A percentile compares a stretch with the other conserved stretches of the same genome.
phyloP scores from a whole-genome alignment of 2,888 invertebrate species.

The Fragum sueziense region DNA sequence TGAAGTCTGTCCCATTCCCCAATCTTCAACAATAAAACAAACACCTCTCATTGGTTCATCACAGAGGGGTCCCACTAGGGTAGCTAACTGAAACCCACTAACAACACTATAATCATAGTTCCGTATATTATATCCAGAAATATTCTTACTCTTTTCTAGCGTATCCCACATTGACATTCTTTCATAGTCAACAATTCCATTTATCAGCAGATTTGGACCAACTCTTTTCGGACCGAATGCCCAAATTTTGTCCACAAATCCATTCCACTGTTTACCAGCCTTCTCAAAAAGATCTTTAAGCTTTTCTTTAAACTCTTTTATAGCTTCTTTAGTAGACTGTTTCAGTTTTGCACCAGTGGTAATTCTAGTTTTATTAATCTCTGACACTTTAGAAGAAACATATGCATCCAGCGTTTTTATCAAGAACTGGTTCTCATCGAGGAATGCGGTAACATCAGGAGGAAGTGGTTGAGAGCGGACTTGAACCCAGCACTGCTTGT shows the following conservation, averaged over 20 bases:
- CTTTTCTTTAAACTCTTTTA: conserved; percentile 84
- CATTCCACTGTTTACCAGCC: conserved; percentile 84
- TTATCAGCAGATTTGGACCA: conserved; percentile 94
- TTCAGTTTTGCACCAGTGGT: conserved; percentile 53
- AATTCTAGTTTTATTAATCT: conserved; percentile 44
- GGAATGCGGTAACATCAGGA: conserved; percentile 86
- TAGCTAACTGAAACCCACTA: conserved; percentile 86
- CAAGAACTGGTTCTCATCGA: conserved; percentile 89
- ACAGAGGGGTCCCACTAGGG: conserved; percentile 95
- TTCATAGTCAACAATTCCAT: conserved; percentile 88
- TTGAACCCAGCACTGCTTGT: conserved; percentile 88
- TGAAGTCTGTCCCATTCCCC: conserved; percentile 83
- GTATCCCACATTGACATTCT: conserved; percentile 83
- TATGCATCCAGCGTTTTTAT: conserved; percentile 87
- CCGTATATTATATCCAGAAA: conserved; percentile 40
- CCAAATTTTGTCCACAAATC: conserved; percentile 87
- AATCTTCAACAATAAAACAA: conserved; percentile 92
- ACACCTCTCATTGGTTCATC: conserved; percentile 99
- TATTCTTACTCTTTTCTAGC: conserved; percentile 36
- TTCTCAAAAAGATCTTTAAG: conserved; percentile 86
- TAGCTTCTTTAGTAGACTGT: conserved; percentile 65
- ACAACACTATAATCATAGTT: conserved; percentile 85
- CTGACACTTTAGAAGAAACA: conserved; percentile 43
- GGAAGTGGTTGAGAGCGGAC: conserved; percentile 92
- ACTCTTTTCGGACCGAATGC: conserved; percentile 94